Conservation (phyloP, 2,113 vertebrate genomes). For the Melanerpes formicivorus region DNA sequence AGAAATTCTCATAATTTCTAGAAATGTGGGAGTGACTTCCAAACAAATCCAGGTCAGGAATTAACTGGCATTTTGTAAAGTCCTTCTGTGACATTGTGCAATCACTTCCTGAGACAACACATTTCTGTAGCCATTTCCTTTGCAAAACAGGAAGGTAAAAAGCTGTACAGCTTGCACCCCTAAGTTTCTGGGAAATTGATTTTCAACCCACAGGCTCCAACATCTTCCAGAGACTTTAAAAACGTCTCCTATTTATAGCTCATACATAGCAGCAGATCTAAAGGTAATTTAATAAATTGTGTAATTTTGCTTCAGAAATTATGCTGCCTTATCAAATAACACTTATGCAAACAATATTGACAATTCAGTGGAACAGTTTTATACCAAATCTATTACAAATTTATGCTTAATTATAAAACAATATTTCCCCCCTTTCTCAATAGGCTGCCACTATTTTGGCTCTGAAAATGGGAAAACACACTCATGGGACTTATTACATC, state of each 20-base stretch:
- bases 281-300: slow-evolving; percentile 57
- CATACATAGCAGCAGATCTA: not conserved
- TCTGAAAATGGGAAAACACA: slow-evolving; percentile 17
- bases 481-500: not conserved
- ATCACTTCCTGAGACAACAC: not conserved
- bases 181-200: not conserved
- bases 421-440: not conserved
- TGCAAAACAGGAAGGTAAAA: not conserved
- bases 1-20: not conserved
- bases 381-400: slow-evolving; percentile 48
- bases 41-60: not conserved
- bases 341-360: slow-evolving; percentile 57
- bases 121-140: not conserved
- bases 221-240: not conserved
- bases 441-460: not conserved
- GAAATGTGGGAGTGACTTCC: not conserved
- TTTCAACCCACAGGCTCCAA: not conserved
- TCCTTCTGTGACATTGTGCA: not conserved
- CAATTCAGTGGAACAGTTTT: slow-evolving; percentile 53
- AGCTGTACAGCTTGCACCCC: accelerated
- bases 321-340: slow-evolving; percentile 38
- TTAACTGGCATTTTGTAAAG: not conserved
- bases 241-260: slow-evolving; percentile 3
- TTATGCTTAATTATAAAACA: slow-evolving; percentile 34
- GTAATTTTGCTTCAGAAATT: slow-evolving; percentile 51